Percentiles rank a stretch among this genome's conserved stretches.
Evolutionary conservation across 2,113 vertebrate species (phyloP).

Genomic region (Calyptommatus sinebrachiatus): DNA sequence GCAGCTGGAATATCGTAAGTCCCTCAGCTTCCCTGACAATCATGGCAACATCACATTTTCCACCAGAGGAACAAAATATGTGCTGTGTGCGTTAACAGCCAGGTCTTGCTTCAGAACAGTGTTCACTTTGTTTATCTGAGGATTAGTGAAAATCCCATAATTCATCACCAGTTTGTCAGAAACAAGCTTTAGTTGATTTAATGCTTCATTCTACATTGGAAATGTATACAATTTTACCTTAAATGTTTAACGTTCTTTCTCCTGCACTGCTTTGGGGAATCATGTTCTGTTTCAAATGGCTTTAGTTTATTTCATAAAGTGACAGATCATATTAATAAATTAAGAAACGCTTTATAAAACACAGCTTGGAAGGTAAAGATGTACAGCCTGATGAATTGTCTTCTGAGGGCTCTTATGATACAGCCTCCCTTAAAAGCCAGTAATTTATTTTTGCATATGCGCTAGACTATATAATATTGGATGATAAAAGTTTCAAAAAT

Average conservation of each 20-base stretch:
- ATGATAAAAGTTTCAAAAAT: background rate
- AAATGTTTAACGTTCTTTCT: slow-evolving; percentile 56
- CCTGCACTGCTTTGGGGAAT: slow-evolving; percentile 46
- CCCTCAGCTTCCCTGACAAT: slow-evolving; percentile 50
- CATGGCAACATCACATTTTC: slow-evolving; percentile 58
- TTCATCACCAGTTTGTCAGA: slow-evolving; percentile 64
- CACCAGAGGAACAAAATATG: slow-evolving; percentile 49
- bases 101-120: slow-evolving; percentile 57
- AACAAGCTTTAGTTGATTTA: slow-evolving; percentile 56
- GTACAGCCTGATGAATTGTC: slow-evolving; percentile 19
- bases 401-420: slow-evolving; percentile 1
- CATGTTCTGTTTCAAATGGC: slow-evolving; percentile 41
- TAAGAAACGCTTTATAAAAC: slow-evolving; percentile 37
- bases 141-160: slow-evolving; percentile 70
- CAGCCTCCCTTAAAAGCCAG: slow-evolving; percentile 5
- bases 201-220: slow-evolving; percentile 45
- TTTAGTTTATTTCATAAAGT: slow-evolving; percentile 44
- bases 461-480: background rate
- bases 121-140: slow-evolving; percentile 67
- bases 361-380: slow-evolving; percentile 16
- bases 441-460: slow-evolving; percentile 29
- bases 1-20: slow-evolving; percentile 52
- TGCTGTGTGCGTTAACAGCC: slow-evolving; percentile 52
- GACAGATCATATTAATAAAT: slow-evolving; percentile 40
- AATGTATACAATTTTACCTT: slow-evolving; percentile 53